Evolutionary conservation across 2,113 vertebrate genomes (phyloP).

Genomic region (Antigone vipio): DNA sequence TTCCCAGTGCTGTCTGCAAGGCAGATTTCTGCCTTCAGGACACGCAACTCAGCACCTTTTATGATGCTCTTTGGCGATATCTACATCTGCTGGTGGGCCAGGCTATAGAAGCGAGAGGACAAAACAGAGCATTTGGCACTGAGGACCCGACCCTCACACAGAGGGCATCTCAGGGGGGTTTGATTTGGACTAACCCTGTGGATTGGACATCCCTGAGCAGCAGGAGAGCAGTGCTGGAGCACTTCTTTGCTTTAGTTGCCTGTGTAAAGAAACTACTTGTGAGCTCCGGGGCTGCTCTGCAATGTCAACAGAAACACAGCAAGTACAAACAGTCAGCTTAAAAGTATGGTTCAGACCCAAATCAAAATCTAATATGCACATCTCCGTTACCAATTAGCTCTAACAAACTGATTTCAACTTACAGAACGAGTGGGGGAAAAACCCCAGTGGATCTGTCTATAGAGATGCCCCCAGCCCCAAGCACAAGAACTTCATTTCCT

Average conservation of each 20-base stretch:
- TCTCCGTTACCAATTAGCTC: background rate
- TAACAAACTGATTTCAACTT: background rate
- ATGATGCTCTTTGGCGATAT: background rate
- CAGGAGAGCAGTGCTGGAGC: background rate
- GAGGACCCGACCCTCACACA: background rate
- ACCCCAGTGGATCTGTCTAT: fast-evolving
- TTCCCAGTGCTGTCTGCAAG: background rate
- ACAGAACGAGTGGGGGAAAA: background rate
- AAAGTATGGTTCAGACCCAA: background rate
- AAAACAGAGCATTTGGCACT: background rate
- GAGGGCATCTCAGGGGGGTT: background rate
- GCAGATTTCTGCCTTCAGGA: background rate
- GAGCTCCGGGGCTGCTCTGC: background rate
- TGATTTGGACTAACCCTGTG: too few relatives aligned
- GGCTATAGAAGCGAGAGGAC: background rate
- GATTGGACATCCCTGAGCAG: background rate
- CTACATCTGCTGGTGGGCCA: background rate
- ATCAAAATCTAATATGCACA: fast-evolving
- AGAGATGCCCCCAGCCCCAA: background rate
- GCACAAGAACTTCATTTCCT: background rate
- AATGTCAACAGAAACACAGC: background rate
- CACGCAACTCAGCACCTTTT: background rate
- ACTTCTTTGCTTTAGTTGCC: background rate
- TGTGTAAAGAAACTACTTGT: fast-evolving
- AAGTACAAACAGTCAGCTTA: background rate